Evolutionary conservation across 2,888 invertebrate species (phyloP), one percentile per base, ranked within the genome.

Genomic region (Rotaria magnacalcarata): DNA sequence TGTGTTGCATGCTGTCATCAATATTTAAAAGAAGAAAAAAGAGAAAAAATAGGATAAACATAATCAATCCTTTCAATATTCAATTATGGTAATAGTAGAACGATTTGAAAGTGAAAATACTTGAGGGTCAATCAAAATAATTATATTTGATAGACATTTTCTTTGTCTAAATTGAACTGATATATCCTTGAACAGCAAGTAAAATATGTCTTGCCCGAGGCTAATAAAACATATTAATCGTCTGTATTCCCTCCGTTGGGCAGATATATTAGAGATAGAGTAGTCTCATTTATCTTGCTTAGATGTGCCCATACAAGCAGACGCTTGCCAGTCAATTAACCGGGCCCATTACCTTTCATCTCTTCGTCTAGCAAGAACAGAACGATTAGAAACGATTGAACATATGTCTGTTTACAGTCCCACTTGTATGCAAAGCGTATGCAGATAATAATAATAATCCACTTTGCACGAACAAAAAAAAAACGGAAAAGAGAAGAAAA

Each of bases 261-360:
- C 67, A 67, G 67, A 67, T 67, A 67, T 34, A 34, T 34, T 34
- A 67, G 67, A 67, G 34, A 67, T 34, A 34, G 34, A 11, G 16
- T 67, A 34, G 67, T 19, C 67, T 67, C 67, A 41, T 67, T 67
- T 67, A 41, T 67, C 67, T 67, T 19, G 67, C 67, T 67, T 67
- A 67, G 34, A 67, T 67, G 67, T 67, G 14, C 6, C 4, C 19
- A 19, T 27, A 19, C 34, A 34, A 34, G 34, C 67, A 67, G 67
- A 67, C 67, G 7, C 34, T 27, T 34, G 67, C 67, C 41, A 67
- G 34, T 67, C 67, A 67, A 67, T 67, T 67, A 67, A 34, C 19
- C 67, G 34, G 34, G 67, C 34, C 67, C 19, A 41, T 67, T 67
- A 67, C 67, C 67, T 67, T 67, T 67, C 67, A 67, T 67, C 67